Evolutionary conservation across 2,113 vertebrate genomes (phyloP).

Genomic region (Varanus salvator): DNA sequence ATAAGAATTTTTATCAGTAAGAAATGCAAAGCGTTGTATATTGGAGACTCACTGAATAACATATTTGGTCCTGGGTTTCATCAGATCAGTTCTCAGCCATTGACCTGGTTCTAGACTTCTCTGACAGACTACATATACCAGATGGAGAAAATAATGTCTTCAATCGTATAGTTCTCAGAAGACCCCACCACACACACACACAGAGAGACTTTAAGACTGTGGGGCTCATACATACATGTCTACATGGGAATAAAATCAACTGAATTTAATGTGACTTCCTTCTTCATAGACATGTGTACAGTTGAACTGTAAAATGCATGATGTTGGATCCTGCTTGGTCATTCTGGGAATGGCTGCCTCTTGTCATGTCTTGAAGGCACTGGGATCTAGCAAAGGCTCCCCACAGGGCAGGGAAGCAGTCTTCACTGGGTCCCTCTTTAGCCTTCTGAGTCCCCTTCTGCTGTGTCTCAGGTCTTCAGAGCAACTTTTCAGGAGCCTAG

Average conservation of each 20-base stretch:
- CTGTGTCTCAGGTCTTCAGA: too few species aligned
- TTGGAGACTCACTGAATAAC: not conserved
- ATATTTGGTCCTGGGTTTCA: not conserved
- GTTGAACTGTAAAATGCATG: not conserved
- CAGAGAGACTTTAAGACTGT: not conserved
- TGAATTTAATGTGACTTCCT: too few species aligned
- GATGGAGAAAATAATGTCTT: not conserved
- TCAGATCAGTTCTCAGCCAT: not conserved
- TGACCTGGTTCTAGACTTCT: not conserved
- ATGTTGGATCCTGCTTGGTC: not conserved
- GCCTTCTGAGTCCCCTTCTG: too few species aligned
- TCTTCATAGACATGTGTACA: too few species aligned
- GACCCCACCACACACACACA: not conserved
- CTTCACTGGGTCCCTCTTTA: too few species aligned
- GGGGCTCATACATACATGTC: too few species aligned
- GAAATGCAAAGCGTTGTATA: not conserved
- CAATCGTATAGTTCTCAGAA: not conserved
- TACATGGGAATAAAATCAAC: too few species aligned
- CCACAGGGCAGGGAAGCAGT: not conserved
- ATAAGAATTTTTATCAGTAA: not conserved
- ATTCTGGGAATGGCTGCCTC: too few species aligned
- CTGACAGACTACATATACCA: not conserved
- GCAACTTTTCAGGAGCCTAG: not conserved
- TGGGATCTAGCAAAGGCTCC: not conserved
- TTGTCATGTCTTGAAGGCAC: too few species aligned